Percentiles rank a stretch among this genome's conserved stretches.
Evolutionary conservation across 2,113 vertebrate species (phyloP).

Genomic region (Corvus cornix): DNA sequence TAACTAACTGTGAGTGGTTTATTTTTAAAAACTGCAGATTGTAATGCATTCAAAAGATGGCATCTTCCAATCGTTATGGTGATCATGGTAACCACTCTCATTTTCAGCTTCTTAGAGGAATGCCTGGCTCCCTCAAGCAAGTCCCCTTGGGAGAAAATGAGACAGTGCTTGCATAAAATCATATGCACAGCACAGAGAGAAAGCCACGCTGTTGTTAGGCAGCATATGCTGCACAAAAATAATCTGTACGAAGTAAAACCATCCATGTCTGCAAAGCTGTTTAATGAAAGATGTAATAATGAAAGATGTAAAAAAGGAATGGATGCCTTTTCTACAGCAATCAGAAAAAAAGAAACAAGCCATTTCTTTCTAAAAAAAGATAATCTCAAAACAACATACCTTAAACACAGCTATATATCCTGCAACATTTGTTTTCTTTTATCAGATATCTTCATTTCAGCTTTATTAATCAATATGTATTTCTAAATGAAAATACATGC

Average conservation of each 20-base stretch:
- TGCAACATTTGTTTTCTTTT: neutral
- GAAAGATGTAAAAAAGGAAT: neutral
- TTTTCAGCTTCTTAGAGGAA: slow-evolving; percentile 49
- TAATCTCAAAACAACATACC: neutral
- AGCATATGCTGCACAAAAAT: slow-evolving; percentile 8
- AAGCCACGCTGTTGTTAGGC: slow-evolving; percentile 13
- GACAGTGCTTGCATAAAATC: slow-evolving; percentile 40
- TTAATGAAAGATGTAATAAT: neutral
- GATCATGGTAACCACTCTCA: slow-evolving; percentile 49
- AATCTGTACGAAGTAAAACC: neutral
- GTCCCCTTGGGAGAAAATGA: slow-evolving; percentile 30
- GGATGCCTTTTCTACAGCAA: neutral
- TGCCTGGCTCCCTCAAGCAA: neutral
- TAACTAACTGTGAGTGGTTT: neutral
- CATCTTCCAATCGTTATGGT: neutral
- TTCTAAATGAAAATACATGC: neutral
- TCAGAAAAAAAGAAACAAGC: neutral
- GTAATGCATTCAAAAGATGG: neutral
- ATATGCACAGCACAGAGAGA: neutral
- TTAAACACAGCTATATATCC: neutral
- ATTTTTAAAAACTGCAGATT: slow-evolving; percentile 24
- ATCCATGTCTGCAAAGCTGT: neutral
- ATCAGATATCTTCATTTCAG: neutral
- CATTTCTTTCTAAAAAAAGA: neutral
- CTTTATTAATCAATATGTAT: neutral